phyloP scores from a whole-genome alignment of 2,113 vertebrate species.

The Callionymus lyra region DNA sequence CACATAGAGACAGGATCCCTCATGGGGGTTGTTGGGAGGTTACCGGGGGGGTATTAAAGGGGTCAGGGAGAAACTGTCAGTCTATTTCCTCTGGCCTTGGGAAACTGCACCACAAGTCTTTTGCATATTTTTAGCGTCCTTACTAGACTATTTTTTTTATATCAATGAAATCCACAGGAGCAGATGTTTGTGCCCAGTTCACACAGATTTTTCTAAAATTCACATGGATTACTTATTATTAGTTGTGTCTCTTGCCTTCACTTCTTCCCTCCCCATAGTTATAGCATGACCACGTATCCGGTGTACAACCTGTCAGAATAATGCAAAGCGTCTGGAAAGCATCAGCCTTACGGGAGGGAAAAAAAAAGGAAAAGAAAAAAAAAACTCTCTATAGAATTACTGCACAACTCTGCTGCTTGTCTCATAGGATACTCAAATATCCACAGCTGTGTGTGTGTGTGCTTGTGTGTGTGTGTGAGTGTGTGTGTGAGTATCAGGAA shows the following conservation, averaged over 20 bases:
- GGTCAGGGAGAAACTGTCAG: conserved; percentile 69
- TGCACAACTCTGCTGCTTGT: conserved; percentile 20
- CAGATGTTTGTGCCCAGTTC: conserved; percentile 41
- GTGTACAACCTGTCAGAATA: conserved; percentile 28
- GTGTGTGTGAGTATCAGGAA: conserved; percentile 1
- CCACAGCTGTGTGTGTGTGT: conserved; percentile 23
- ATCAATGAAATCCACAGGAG: conserved; percentile 41
- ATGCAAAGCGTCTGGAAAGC: conserved; percentile 44
- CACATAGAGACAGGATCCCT: conserved; percentile 69
- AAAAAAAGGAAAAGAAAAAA: conserved; percentile 35
- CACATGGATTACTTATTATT: conserved; percentile 49
- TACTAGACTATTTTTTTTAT: conserved; percentile 30
- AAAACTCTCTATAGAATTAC: conserved; percentile 35
- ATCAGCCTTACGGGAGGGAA: conserved; percentile 45
- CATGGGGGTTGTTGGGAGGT: conserved; percentile 61
- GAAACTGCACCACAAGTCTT: conserved; percentile 66
- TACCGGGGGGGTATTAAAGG: conserved; percentile 53
- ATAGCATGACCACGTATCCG: conserved; percentile 15
- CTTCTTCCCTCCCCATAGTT: conserved; percentile 2
- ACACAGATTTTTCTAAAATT: conserved; percentile 35
- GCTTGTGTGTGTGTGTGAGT: conserved; percentile 8
- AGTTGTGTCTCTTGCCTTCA: conserved; percentile 13
- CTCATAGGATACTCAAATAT: conserved; percentile 13
- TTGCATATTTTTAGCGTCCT: conserved; percentile 59
- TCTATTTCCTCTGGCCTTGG: conserved; percentile 74